Conservation (phyloP, 2,888 invertebrate species). For the Hirudinaria manillensis region DNA sequence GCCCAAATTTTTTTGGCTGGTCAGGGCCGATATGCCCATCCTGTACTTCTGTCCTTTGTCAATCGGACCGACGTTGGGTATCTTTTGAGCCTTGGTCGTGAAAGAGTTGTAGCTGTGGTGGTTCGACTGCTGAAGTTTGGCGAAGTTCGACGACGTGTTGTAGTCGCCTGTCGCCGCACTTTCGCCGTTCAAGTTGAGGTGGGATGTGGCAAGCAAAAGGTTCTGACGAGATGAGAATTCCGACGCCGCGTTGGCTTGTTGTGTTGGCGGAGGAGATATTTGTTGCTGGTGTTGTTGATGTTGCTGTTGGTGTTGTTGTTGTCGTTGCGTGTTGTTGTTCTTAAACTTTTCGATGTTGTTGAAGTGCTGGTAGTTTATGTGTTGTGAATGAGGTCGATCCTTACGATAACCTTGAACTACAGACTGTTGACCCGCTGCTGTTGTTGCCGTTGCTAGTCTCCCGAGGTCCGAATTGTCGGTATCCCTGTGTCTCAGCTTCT, state of each 20-base stretch:
- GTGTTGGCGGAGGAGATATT: background rate
- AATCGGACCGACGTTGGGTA: background rate
- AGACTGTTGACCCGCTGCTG: background rate
- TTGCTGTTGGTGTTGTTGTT: slow-evolving; percentile 26
- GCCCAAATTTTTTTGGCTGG: background rate
- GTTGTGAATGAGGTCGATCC: slow-evolving; percentile 12
- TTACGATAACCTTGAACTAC: background rate
- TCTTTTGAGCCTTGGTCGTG: background rate
- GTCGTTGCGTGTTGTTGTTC: slow-evolving; percentile 5
- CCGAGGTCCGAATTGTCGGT: no score
- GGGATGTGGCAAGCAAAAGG: slow-evolving; percentile 14
- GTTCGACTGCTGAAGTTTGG: background rate
- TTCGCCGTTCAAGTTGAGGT: slow-evolving; percentile 7
- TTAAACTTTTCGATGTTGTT: slow-evolving; percentile 11
- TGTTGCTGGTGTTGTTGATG: background rate
- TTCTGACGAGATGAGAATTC: slow-evolving; percentile 14
- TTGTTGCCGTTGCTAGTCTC: background rate
- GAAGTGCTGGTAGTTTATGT: slow-evolving; percentile 15
- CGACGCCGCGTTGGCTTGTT: background rate
- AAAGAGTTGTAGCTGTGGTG: slow-evolving; percentile 4
- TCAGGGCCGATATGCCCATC: slow-evolving; percentile 26
- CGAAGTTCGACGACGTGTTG: slow-evolving; percentile 12
- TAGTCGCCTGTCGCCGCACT: background rate
- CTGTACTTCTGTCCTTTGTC: slow-evolving; percentile 12
- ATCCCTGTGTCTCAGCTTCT: slow-evolving; percentile 10